Evolutionary conservation across 2,113 vertebrate species (phyloP).

Genomic region (Percina caprodes): DNA sequence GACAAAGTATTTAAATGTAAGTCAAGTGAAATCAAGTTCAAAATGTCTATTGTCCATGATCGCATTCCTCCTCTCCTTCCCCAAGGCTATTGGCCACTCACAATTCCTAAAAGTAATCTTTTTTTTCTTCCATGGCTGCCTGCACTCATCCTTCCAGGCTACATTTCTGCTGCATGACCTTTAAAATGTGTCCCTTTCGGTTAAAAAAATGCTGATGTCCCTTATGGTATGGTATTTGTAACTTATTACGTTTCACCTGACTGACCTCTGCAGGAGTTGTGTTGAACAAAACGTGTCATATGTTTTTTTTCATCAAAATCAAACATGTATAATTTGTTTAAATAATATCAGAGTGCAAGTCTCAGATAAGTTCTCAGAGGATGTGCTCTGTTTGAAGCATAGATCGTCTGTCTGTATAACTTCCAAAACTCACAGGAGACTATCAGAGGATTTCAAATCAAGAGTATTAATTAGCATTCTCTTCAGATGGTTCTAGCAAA

Average conservation of each 20-base stretch:
- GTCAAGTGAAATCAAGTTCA: background rate
- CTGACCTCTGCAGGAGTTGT: background rate
- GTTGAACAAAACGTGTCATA: background rate
- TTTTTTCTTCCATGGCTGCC: background rate
- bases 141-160: background rate
- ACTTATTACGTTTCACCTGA: background rate
- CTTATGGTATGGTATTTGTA: background rate
- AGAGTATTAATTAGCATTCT: background rate
- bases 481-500: background rate
- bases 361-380: background rate
- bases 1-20: background rate
- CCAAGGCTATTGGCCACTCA: background rate
- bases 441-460: background rate
- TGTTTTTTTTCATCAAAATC: no score
- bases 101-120: background rate
- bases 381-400: background rate
- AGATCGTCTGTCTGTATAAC: background rate
- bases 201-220: slow-evolving; percentile 6
- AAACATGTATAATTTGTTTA: no score
- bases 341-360: background rate
- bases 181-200: no score
- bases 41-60: background rate
- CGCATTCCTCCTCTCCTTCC: background rate
- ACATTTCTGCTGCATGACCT: background rate
- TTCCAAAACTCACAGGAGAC: background rate